Conservation (phyloP, 2,797 vertebrate genomes). For the Florisuga fusca region DNA sequence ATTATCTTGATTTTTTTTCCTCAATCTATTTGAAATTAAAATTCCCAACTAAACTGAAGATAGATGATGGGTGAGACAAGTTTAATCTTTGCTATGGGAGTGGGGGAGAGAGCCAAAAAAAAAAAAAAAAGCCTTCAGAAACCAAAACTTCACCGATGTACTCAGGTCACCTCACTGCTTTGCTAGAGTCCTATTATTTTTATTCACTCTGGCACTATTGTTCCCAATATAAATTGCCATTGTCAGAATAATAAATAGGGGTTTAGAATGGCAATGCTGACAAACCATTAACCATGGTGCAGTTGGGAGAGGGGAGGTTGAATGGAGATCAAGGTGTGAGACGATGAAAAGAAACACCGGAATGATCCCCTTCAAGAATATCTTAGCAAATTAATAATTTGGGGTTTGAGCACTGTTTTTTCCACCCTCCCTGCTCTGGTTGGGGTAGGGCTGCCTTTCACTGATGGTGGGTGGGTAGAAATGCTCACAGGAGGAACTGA, state of each 20-base stretch:
- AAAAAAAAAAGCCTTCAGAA: neutral
- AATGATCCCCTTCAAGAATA: neutral
- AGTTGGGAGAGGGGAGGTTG: neutral
- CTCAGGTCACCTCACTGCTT: constrained; percentile 54
- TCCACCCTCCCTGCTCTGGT: rapidly evolving
- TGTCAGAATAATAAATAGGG: constrained; percentile 70
- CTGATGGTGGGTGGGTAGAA: neutral
- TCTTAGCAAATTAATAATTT: neutral
- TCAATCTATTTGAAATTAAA: constrained; percentile 49
- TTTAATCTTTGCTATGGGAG: constrained; percentile 56
- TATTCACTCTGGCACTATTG: constrained; percentile 70
- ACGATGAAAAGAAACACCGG: neutral
- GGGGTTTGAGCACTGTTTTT: neutral
- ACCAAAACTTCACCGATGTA: constrained; percentile 26
- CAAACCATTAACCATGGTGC: constrained; percentile 57
- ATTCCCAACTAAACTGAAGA: constrained; percentile 42
- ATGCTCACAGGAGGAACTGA: neutral
- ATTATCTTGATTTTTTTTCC: constrained; percentile 55
- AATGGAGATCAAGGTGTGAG: neutral
- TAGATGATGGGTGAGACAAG: neutral
- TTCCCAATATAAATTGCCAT: constrained; percentile 72
- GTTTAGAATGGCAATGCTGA: constrained; percentile 66
- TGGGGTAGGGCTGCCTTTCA: neutral
- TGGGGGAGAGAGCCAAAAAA: neutral
- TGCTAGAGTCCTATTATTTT: constrained; percentile 64